Evolutionary conservation across 1,140 invertebrate genomes (phyloP), one percentile per base, ranked within the genome.

Genomic region (Cydia pomonella): DNA sequence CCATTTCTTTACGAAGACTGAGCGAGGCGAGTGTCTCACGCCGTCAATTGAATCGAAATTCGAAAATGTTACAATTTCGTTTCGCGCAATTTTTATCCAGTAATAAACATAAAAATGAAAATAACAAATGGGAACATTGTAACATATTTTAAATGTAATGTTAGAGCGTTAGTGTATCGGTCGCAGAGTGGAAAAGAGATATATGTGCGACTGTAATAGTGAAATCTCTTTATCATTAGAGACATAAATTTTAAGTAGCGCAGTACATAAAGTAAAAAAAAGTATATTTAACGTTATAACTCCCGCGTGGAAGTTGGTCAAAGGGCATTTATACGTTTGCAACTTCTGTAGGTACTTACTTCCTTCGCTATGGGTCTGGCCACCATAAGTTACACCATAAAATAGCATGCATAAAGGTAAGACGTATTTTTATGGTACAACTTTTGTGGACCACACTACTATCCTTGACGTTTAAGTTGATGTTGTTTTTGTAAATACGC

Each of bases 101-200:
- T 79, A 80, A 83, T 87, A 85, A 80, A 77, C 77, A 88, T 82
- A 85, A 81, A 86, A 74, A 72, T 84, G 84, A 88, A 87, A 88
- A 87, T 84, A 92, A 92, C 89, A 91, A 88, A 80, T 88, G 91
- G 91, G 91, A 92, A 87, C 91, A 92, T 86, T 91, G 87, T 90
- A 91, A 92, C 91, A 91, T 92, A 92, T 92, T 90, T 89, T 90
- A 89, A 90, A 91, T 82, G 80, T 89, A 90, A 91, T 87, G 82
- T 90, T 92, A 92, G 87, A 79, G 82, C 83, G 87, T 69, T 91
- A 91, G 89, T 87, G 79, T 89, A 90, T 87, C 86, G 79, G 77
- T 83, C 86, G 84, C 86, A 82, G 79, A 75, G 82, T 83, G 77
- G 78, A 89, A 38, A 84, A 87, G 82, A 88, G 84, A 87, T 88